Evolutionary conservation across 2,888 invertebrate species (phyloP), one percentile per base, ranked within the genome.

Genomic region (Erannis defoliaria): DNA sequence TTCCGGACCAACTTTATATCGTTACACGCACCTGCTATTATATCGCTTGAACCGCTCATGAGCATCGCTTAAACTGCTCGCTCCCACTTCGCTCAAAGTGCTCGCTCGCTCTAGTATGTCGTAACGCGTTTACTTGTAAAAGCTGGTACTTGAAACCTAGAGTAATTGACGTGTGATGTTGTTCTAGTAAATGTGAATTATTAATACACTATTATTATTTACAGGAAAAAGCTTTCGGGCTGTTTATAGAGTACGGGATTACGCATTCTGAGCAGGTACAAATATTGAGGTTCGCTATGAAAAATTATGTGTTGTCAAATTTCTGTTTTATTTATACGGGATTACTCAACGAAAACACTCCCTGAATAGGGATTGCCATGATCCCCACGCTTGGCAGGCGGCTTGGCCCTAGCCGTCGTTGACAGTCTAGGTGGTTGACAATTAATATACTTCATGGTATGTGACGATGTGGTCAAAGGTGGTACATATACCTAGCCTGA

Each of bases 11-110:
- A 53, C 43, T 59, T 58, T 14, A 40, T 40, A 53, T 58, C 45
- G 46, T 59, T 46, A 59, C 31, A 37, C 29, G 51, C 58, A 59
- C 53, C 46, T 46, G 51, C 35, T 51, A 26, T 38, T 33, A n/a
- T 26, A 19, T 26, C 50, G 35, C 35, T 26, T 38, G 6, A 37
- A 26, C 16, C 26, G 50, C 37, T 56, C 40, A 42, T 26, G 26
- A 57, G 50, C 5, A 19, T 45, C 46, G 46, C 53, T 59, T 29
- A 23, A 46, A 38, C 19, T 16, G 46, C 45, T 53, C 31, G 38
- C 53, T 21, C 33, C 19, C 31, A 43, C 48, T 56, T 33, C 40
- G 40, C 49, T 45, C 43, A 45, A 51, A 58, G 50, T 58, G 57
- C 50, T 57, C 37, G 40, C 43, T 50, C 43, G 12, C 43, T 43